Evolutionary conservation across 2,113 vertebrate species (phyloP), one percentile per base, ranked within the genome.

Genomic region (Himantopus leucocephalus): DNA sequence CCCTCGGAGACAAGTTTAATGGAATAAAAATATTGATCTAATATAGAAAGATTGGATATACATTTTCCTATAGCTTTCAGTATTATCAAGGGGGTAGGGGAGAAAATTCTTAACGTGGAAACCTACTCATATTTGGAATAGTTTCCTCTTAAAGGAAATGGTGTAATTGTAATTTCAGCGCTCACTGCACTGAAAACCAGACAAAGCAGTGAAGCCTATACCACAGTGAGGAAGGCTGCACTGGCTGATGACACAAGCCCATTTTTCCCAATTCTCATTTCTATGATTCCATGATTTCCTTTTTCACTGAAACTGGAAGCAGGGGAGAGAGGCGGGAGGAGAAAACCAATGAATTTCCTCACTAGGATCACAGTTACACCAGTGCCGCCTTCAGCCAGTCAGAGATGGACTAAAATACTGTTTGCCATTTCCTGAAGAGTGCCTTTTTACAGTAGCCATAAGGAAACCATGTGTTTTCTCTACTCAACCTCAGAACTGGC

Each of bases 11-110:
- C 83, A 23, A 66, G 82, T 85, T 92, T 92, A 96, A 97, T 90
- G 91, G 94, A 96, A 95, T 97, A 96, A 94, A 97, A 97, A 97
- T 96, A 97, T 96, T 97, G 96, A 97, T 97, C 91, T 96, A 96
- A 96, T 91, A 97, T 85, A 92, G 94, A 91, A 94, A 94, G 94
- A 97, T 90, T 91, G 81, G 95, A 95, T 97, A 93, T 94, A 96
- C 74, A 74, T 97, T 97, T 97, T 91, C 43, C 75, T 95, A 58
- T 92, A 74, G 62, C 62, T n/a, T 53, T 34, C 76, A 63, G 77
- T 66, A 85, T 94, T 95, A 70, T 59, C 93, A 93, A 86, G 89
- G 85, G 95, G 80, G 14, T 17, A 62, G 50, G 47, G 74, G 73
- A 83, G 55, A 95, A 77, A 96, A 95, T 86, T 88, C 77, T 92